Conservation (phyloP, 1,140 invertebrate genomes). For the Drosophila yakuba region DNA sequence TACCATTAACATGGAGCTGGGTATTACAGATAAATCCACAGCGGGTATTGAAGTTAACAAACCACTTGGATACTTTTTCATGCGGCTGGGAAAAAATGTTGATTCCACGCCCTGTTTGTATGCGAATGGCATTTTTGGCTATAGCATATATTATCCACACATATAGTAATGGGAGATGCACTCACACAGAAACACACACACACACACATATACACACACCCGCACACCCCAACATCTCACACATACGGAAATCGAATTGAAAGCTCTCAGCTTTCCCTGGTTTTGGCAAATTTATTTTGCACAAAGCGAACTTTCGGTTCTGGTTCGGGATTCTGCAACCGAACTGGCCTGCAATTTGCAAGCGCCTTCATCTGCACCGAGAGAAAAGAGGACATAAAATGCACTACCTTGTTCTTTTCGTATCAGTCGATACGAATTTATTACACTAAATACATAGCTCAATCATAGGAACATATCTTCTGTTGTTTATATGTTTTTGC, state of each 20-base stretch:
- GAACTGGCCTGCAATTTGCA: constrained; percentile 65
- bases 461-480: no score
- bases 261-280: constrained; percentile 38
- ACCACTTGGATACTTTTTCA: constrained; percentile 85
- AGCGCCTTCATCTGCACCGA: constrained; percentile 9
- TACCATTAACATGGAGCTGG: constrained; percentile 84
- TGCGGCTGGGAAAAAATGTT: constrained; percentile 84
- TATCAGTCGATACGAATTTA: not conserved
- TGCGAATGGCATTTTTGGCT: constrained; percentile 71
- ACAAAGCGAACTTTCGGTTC: constrained; percentile 65
- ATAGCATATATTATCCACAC: constrained; percentile 60
- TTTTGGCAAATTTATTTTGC: constrained; percentile 68
- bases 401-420: no score
- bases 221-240: constrained; percentile 4
- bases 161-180: constrained; percentile 59
- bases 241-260: constrained; percentile 43
- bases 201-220: not conserved
- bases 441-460: not conserved
- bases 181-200: constrained; percentile 26
- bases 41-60: constrained; percentile 84
- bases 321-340: constrained; percentile 12
- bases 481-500: no score
- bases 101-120: constrained; percentile 83
- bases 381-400: not conserved
- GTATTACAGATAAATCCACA: constrained; percentile 84